phyloP scores from a whole-genome alignment of 2,888 invertebrate genomes.

The Thecophora atra region DNA sequence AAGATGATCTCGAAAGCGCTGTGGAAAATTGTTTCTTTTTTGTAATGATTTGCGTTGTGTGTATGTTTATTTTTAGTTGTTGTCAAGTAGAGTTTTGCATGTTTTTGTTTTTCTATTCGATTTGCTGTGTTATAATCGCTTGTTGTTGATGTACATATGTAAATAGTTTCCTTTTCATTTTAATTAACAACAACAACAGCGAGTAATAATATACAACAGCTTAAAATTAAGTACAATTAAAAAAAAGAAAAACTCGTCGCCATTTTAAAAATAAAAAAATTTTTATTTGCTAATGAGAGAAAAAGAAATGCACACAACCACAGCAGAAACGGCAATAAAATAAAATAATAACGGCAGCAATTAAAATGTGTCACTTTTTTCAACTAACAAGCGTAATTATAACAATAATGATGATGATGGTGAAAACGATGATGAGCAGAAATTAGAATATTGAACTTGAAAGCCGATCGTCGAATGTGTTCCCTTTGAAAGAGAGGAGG shows the following conservation, averaged over 20 bases:
- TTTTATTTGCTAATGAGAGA: too few species aligned
- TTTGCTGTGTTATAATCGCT: too few species aligned
- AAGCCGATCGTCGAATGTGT: too few species aligned
- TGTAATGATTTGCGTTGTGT: not conserved
- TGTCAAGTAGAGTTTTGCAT: not conserved
- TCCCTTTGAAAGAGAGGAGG: too few species aligned
- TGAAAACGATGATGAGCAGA: too few species aligned
- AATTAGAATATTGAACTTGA: too few species aligned
- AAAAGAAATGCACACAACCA: too few species aligned
- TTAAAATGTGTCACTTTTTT: not conserved
- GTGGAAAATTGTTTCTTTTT: too few species aligned
- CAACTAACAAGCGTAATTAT: not conserved
- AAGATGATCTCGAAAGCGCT: too few species aligned
- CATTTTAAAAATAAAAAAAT: too few species aligned
- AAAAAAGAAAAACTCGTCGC: too few species aligned
- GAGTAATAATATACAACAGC: not conserved
- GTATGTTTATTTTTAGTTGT: slow-evolving; percentile 4
- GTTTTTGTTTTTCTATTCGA: not conserved
- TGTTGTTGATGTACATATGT: not conserved
- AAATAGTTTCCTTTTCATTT: not conserved
- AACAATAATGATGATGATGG: not conserved
- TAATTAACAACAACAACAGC: not conserved
- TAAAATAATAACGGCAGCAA: not conserved
- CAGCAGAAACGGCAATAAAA: too few species aligned
- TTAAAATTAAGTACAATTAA: not conserved